phyloP scores from a whole-genome alignment of 2,113 vertebrate species.

The Rhea pennata region DNA sequence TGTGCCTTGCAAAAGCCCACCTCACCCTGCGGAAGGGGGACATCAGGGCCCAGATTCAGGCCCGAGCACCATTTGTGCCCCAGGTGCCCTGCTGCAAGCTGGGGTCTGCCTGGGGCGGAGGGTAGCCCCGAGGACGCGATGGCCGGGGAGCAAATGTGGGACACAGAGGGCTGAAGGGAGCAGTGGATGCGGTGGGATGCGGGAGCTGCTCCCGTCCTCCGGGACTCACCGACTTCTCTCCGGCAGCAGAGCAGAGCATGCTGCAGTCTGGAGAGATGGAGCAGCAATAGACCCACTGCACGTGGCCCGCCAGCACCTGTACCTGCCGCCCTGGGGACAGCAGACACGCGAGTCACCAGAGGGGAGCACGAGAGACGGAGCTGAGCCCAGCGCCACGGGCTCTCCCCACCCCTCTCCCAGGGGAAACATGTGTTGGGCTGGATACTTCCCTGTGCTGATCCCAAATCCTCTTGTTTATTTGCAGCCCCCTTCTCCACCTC shows the following conservation, averaged over 20 bases:
- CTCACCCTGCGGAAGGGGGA: no score
- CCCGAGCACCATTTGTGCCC: no score
- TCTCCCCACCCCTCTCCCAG: not conserved
- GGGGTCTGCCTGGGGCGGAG: not conserved
- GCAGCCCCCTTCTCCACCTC: not conserved
- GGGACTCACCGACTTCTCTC: slow-evolving; percentile 90
- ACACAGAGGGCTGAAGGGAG: accelerated
- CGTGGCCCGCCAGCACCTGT: slow-evolving; percentile 89
- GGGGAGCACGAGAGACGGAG: not conserved
- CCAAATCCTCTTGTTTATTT: not conserved
- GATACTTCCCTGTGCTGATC: not conserved
- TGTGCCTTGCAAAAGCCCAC: no score
- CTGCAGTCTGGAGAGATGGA: slow-evolving; percentile 92
- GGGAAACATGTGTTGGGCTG: accelerated
- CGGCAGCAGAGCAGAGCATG: slow-evolving; percentile 91
- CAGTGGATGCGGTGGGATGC: accelerated
- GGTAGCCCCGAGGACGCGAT: not conserved
- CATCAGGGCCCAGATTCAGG: no score
- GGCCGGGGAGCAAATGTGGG: not conserved
- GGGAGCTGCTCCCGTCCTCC: not conserved
- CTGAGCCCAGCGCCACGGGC: not conserved
- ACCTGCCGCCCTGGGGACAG: slow-evolving; percentile 83
- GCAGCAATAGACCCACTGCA: slow-evolving; percentile 94
- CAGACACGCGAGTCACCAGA: not conserved
- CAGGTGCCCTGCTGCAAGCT: not conserved